Percentiles rank a stretch among this genome's conserved stretches.
Evolutionary conservation across 2,888 invertebrate genomes (phyloP).

Genomic region (Nemurella pictetii): DNA sequence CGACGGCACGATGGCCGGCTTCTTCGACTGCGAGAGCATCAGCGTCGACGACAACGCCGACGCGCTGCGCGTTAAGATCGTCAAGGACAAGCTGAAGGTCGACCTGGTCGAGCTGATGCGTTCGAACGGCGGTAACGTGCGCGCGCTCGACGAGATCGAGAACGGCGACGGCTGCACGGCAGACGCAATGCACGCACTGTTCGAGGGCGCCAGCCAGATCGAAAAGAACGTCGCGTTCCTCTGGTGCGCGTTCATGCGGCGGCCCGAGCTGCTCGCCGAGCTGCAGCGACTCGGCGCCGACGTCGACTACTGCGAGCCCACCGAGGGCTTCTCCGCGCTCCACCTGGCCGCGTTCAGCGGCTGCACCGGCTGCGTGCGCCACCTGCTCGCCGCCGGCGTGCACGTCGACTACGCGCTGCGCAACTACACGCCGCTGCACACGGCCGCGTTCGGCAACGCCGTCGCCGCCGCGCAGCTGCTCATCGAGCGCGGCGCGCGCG

Average conservation of each 20-base stretch:
- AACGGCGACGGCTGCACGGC: conserved; percentile 64
- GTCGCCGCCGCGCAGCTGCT: conserved; percentile 78
- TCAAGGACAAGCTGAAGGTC: conserved; percentile 68
- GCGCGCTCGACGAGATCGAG: conserved; percentile 74
- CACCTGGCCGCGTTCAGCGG: conserved; percentile 80
- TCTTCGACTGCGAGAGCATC: conserved; percentile 66
- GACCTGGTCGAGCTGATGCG: conserved; percentile 75
- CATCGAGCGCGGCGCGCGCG: conserved; percentile 70
- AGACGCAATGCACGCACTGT: conserved; percentile 55
- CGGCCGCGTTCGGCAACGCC: conserved; percentile 87
- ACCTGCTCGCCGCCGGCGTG: conserved; percentile 67
- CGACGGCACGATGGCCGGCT: conserved; percentile 78
- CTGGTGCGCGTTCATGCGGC: conserved; percentile 74
- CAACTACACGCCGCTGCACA: conserved; percentile 82
- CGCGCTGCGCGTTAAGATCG: conserved; percentile 51
- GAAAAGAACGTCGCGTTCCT: conserved; percentile 73
- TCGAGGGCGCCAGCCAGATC: conserved; percentile 62
- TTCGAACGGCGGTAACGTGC: conserved; percentile 66
- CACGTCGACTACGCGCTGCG: conserved; percentile 71
- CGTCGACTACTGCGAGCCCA: conserved; percentile 68
- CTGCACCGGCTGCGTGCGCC: conserved; percentile 70
- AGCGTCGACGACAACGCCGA: conserved; percentile 54
- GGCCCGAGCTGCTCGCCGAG: conserved; percentile 66
- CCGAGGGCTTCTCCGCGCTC: conserved; percentile 68
- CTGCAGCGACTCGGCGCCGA: conserved; percentile 71